phyloP scores from a whole-genome alignment of 2,113 vertebrate genomes.

The Pyrgilauda ruficollis region DNA sequence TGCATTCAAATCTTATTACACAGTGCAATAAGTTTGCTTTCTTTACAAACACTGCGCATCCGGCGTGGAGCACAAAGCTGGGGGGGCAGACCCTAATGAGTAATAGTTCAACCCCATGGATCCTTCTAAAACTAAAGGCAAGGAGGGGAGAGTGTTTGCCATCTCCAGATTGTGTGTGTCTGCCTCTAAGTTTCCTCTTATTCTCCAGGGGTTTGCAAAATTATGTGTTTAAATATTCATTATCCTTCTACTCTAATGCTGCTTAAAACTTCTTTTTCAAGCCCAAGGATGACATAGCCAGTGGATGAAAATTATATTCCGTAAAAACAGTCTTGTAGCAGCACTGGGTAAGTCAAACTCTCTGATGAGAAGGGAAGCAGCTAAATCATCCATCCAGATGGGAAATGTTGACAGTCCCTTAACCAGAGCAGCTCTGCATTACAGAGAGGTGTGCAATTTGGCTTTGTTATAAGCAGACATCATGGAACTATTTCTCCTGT shows the following conservation, averaged over 20 bases:
- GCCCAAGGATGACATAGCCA: background rate
- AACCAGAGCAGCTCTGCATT: background rate
- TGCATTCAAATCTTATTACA: slow-evolving; percentile 45
- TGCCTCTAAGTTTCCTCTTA: background rate
- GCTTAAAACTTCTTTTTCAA: slow-evolving; percentile 4
- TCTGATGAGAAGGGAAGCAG: background rate
- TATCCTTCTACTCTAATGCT: background rate
- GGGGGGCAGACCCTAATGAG: background rate
- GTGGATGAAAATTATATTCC: background rate
- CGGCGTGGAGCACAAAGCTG: background rate
- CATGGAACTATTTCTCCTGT: slow-evolving; percentile 47
- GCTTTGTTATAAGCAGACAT: slow-evolving; percentile 9
- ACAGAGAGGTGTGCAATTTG: slow-evolving; percentile 29
- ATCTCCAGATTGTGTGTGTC: background rate
- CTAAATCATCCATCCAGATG: slow-evolving; percentile 11
- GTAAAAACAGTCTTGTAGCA: slow-evolving; percentile 1
- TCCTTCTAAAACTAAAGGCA: background rate
- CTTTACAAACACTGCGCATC: background rate
- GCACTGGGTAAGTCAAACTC: background rate
- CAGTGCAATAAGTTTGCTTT: slow-evolving; percentile 21
- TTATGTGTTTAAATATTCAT: slow-evolving; percentile 4
- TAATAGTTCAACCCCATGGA: background rate
- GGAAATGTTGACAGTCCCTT: slow-evolving; percentile 6
- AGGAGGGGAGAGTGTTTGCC: background rate
- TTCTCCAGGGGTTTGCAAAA: background rate